These are phyloP conservation scores for Esperia sulphurella DNA, from an alignment of 2,888 invertebrate species.

Conservation along the genomic window DNA sequence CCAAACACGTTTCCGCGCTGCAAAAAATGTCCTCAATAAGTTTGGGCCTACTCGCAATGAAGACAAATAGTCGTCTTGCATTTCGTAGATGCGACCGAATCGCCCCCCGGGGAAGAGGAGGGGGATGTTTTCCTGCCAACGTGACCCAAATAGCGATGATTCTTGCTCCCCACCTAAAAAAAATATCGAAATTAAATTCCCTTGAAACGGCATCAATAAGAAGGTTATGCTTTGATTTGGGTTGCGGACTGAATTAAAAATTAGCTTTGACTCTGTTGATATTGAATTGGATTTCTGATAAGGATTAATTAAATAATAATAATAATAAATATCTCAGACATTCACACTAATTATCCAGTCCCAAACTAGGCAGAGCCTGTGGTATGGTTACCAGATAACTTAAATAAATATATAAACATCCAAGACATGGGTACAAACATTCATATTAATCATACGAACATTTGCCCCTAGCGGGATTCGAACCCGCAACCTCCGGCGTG, in stretches of 20 bases:
- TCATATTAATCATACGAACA: too few relatives aligned
- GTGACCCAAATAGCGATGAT: slow-evolving; percentile 22
- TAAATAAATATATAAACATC: too few relatives aligned
- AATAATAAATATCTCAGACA: too few relatives aligned
- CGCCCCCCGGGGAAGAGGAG: neutral
- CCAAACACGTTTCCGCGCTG: slow-evolving; percentile 2
- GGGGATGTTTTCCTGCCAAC: slow-evolving; percentile 10
- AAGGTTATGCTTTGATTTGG: slow-evolving; percentile 10
- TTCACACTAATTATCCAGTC: too few relatives aligned
- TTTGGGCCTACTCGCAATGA: slow-evolving; percentile 15
- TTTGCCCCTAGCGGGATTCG: too few relatives aligned
- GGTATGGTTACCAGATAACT: too few relatives aligned
- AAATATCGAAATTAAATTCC: slow-evolving; percentile 32
- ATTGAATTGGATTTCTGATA: neutral
- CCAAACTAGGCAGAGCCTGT: too few relatives aligned
- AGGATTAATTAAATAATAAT: too few relatives aligned
- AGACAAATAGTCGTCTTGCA: slow-evolving; percentile 20
- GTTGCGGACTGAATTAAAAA: slow-evolving; percentile 3
- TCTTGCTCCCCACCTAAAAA: slow-evolving; percentile 19
- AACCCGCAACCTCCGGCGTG: too few relatives aligned
- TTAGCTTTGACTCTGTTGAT: neutral
- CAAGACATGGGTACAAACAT: too few relatives aligned
- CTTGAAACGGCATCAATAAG: slow-evolving; percentile 9
- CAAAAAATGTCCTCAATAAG: slow-evolving; percentile 12
- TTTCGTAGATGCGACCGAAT: slow-evolving; percentile 8